phyloP scores from a whole-genome alignment of 2,113 vertebrate species.

The Tonatia bakeri region DNA sequence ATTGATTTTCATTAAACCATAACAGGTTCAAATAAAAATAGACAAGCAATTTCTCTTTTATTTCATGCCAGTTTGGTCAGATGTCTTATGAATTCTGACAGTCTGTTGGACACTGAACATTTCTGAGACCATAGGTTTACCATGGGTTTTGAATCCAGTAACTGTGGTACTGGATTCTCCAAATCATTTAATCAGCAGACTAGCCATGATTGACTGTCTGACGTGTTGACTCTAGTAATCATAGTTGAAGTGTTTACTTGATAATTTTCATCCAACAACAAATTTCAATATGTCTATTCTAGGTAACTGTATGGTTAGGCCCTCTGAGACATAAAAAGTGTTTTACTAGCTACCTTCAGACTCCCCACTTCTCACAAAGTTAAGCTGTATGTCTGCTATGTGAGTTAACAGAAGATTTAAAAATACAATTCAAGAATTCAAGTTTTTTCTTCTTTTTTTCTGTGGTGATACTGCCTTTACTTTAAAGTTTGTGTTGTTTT shows the following conservation, averaged over 20 bases:
- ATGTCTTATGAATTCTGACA: not conserved
- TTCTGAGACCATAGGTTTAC: not conserved
- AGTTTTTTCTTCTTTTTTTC: not conserved
- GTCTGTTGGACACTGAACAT: not conserved
- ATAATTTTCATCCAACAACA: not conserved
- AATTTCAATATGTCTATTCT: not conserved
- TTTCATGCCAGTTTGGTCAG: not conserved
- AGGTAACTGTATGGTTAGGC: not conserved
- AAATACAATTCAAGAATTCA: not conserved
- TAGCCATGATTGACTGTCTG: not conserved
- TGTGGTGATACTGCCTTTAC: not conserved
- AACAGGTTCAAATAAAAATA: not conserved
- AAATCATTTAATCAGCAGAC: not conserved
- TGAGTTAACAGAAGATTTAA: conserved; percentile 25
- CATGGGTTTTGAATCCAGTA: not conserved
- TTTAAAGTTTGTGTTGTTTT: not conserved
- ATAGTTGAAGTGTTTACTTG: not conserved
- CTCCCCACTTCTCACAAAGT: not conserved
- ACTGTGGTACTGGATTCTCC: not conserved
- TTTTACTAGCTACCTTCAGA: not conserved
- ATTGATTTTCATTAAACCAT: conserved; percentile 37
- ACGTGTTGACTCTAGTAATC: not conserved
- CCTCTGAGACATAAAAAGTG: not conserved
- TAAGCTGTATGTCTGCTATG: not conserved
- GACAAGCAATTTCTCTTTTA: not conserved